Evolutionary conservation across 2,797 vertebrate genomes (phyloP), one percentile per base, ranked within the genome.

Genomic region (Tiaroga cobitis): DNA sequence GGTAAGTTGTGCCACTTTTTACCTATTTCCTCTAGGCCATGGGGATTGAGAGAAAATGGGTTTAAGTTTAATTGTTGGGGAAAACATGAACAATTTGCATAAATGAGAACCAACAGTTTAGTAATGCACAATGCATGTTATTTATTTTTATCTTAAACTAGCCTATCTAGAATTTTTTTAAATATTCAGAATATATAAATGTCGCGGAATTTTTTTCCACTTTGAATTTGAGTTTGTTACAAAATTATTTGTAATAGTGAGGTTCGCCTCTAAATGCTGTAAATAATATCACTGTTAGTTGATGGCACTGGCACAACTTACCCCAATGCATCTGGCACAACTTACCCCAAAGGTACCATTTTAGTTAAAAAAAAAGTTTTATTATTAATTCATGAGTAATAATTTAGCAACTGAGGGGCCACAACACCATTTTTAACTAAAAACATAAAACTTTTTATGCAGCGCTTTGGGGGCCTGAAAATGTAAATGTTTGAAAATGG

Each of bases 1-100:
- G 75, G 54, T 78, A 39, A 78, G 54, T 26, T 78, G 34, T 19
- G 75, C 24, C 74, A 78, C 7, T 39, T 9, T 56, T 16, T n/a
- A 77, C 32, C 26, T 11, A 8, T 51, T 26, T 21, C 4, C 13
- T 18, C 2, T 26, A 18, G 75, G 29, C 21, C 24, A 4, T 1
- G 10, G 4, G 46, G 19, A 76, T 24, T n/a, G 74, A 76, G 21
- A 26, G 15, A 41, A 59, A 15, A 26, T 74, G 8, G 41, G 69
- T 37, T n/a, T 4, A 37, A 16, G 11, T 54, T 75, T 11, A 69
- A 69, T 39, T 24, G 21, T 4, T 41, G 21, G 37, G 13, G 68
- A 70, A 51, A 21, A 32, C 9, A 34, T 34, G 10, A 21, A 29
- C 2, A 73, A 10, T 73, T 29, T 73, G 7, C 24, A 9, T 72